Conservation (phyloP, 53 echinoderm and acorn worm genomes). For the Holothuria leucospilota region DNA sequence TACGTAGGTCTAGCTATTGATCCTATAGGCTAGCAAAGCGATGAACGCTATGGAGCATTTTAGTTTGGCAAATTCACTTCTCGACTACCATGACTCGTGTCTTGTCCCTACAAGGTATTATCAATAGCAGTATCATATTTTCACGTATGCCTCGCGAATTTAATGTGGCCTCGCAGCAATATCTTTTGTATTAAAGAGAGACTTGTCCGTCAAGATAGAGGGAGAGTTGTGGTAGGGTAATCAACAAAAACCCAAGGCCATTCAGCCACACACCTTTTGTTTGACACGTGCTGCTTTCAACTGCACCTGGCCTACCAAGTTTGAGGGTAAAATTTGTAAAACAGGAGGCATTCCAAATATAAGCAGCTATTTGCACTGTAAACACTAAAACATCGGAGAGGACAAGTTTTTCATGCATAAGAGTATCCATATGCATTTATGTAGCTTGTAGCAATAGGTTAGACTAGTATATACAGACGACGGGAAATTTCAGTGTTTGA, state of each 20-base stretch:
- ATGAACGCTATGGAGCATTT: too few species aligned
- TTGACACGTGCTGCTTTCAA: conserved; percentile 42
- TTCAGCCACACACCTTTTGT: conserved; percentile 30
- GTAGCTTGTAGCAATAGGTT: too few species aligned
- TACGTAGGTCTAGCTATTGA: too few species aligned
- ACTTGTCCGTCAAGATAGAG: conserved; percentile 27
- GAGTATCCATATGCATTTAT: too few species aligned
- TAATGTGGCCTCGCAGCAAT: conserved; percentile 10
- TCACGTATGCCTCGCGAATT: conserved; percentile 2
- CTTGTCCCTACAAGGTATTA: neutral
- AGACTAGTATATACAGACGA: too few species aligned
- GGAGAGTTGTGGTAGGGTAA: conserved; percentile 17
- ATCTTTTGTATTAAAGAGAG: conserved; percentile 50
- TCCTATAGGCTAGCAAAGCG: too few species aligned
- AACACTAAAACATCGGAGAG: neutral
- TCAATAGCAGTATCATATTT: conserved; percentile 19
- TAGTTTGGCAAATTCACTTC: neutral
- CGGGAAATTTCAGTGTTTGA: too few species aligned
- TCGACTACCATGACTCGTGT: neutral
- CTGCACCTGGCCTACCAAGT: conserved; percentile 34
- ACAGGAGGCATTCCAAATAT: conserved; percentile 8
- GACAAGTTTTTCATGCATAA: too few species aligned
- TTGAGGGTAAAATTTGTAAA: conserved; percentile 13
- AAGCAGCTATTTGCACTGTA: conserved; percentile 25
- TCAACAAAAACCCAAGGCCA: conserved; percentile 32